These are phyloP conservation scores for Tachycineta bicolor DNA, from an alignment of 2,113 vertebrate genomes.

Conservation along the genomic window DNA sequence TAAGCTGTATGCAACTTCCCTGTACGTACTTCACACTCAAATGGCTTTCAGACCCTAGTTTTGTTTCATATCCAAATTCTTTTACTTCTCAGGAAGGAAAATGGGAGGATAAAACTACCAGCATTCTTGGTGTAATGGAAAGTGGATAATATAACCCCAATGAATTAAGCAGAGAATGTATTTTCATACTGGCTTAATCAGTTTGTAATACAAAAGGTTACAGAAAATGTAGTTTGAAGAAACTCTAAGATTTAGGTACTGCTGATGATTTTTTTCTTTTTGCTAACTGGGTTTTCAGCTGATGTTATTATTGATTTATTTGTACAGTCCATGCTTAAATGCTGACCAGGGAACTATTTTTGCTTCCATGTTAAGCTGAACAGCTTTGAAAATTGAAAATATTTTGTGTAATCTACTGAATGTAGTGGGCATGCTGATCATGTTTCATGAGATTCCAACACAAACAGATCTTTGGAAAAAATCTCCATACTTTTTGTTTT, in stretches of 20 bases:
- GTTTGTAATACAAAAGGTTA: not conserved
- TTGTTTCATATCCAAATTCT: not conserved
- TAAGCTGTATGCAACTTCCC: not conserved
- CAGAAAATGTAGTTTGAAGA: not conserved
- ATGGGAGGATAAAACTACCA: not conserved
- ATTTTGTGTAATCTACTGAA: conserved; percentile 18
- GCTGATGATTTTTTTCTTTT: not conserved
- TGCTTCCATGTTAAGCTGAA: conserved; percentile 27
- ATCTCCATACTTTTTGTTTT: conserved; percentile 61
- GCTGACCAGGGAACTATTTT: conserved; percentile 2
- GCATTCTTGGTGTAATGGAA: not conserved
- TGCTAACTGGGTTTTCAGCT: not conserved
- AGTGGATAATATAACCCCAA: not conserved
- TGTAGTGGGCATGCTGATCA: conserved; percentile 28
- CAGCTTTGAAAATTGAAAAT: conserved; percentile 39
- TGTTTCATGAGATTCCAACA: conserved; percentile 65
- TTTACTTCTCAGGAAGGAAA: not conserved
- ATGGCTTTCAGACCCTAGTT: not conserved
- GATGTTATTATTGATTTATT: not conserved
- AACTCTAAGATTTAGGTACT: not conserved
- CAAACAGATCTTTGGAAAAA: conserved; percentile 48
- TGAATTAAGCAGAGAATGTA: not conserved
- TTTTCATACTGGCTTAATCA: not conserved
- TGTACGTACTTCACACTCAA: not conserved
- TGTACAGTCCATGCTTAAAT: conserved; percentile 13